Evolutionary conservation across 2,888 invertebrate species (phyloP).

Genomic region (Polydrusus tereticollis): DNA sequence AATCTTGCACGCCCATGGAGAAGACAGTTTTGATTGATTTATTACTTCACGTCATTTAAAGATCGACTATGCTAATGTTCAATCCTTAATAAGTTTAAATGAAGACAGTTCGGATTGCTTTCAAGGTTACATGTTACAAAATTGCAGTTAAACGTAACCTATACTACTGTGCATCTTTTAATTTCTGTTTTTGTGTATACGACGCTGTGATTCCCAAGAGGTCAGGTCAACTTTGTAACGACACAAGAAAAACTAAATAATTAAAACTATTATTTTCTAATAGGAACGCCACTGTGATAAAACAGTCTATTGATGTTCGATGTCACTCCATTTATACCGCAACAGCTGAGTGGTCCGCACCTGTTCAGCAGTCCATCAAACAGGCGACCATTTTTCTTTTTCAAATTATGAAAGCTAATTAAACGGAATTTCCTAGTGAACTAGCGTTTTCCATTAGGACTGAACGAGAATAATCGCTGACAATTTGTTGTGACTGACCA

Average conservation of each 20-base stretch:
- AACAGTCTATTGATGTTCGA: slow-evolving; percentile 23
- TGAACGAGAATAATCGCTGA: slow-evolving; percentile 48
- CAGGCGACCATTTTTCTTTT: slow-evolving; percentile 45
- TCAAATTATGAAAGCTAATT: slow-evolving; percentile 51
- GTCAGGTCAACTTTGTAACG: background rate
- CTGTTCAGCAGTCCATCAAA: slow-evolving; percentile 49
- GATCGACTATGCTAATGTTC: too few species aligned
- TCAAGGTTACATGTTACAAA: too few species aligned
- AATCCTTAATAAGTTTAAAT: too few species aligned
- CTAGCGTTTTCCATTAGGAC: slow-evolving; percentile 50
- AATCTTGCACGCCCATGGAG: too few species aligned
- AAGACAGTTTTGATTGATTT: too few species aligned
- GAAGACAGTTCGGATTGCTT: too few species aligned
- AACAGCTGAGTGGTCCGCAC: slow-evolving; percentile 49
- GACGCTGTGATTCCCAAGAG: too few species aligned
- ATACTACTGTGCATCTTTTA: too few species aligned
- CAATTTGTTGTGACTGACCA: slow-evolving; percentile 47
- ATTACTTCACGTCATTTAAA: too few species aligned
- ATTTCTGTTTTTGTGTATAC: too few species aligned
- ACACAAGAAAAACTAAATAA: too few species aligned
- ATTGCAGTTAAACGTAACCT: too few species aligned
- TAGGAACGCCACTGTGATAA: slow-evolving; percentile 11
- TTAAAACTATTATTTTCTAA: background rate
- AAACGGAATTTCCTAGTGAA: slow-evolving; percentile 48
- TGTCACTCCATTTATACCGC: slow-evolving; percentile 35